Evolutionary conservation across 37 sponge, comb jelly and placozoan species (phyloP).

Genomic region (Haliclona indistincta): DNA sequence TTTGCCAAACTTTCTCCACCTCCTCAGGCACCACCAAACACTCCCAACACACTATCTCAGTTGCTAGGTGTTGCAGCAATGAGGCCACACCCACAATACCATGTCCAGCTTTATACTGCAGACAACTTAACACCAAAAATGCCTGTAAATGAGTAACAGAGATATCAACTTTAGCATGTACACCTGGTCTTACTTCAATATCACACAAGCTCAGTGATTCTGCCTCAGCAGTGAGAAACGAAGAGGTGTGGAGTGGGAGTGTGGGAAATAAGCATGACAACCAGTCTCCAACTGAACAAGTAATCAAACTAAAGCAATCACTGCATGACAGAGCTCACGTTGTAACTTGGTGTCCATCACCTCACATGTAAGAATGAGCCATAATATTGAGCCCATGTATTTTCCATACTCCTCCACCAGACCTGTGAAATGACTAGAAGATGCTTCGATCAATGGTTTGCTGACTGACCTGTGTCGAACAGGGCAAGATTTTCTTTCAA

Average conservation of each 20-base stretch:
- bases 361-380: slow-evolving; percentile 41
- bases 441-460: background rate
- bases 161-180: background rate
- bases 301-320: background rate
- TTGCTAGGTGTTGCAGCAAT: too few relatives aligned
- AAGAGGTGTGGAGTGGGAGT: slow-evolving; percentile 9
- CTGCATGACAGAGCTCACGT: slow-evolving; percentile 16
- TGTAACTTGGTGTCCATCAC: slow-evolving; percentile 18
- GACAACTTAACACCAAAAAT: background rate
- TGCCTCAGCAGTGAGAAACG: slow-evolving; percentile 17
- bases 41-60: too few relatives aligned
- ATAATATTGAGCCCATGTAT: background rate
- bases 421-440: background rate
- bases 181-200: slow-evolving; percentile 43
- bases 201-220: slow-evolving; percentile 55
- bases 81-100: too few relatives aligned
- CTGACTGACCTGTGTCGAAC: slow-evolving; percentile 13
- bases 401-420: background rate
- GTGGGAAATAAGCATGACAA: slow-evolving; percentile 37
- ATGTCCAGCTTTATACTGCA: too few relatives aligned
- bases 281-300: slow-evolving; percentile 49
- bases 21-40: too few relatives aligned
- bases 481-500: background rate
- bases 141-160: too few relatives aligned
- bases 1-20: too few relatives aligned